Conservation (phyloP, 2,888 invertebrate species). For the Ophion slaviceki region DNA sequence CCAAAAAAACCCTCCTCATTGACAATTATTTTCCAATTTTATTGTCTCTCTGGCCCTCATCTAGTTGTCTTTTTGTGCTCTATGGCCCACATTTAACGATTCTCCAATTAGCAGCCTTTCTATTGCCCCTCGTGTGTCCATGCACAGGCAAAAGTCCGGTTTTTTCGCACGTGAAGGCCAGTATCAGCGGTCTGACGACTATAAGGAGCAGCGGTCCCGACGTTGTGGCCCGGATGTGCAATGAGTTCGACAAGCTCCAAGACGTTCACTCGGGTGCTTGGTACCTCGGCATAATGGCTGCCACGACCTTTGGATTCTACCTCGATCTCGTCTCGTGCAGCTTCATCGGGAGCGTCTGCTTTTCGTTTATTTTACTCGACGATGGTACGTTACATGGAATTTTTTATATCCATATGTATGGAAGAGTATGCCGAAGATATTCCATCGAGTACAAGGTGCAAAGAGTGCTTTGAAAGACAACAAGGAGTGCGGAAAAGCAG, state of each 20-base stretch:
- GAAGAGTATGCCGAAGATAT: no score
- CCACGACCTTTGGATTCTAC: conserved; percentile 97
- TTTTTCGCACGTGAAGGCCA: conserved; percentile 95
- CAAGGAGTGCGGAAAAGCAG: no score
- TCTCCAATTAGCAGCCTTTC: neutral
- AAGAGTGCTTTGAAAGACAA: no score
- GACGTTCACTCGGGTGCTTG: conserved; percentile 96
- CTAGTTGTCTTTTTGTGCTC: no score
- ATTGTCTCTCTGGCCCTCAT: no score
- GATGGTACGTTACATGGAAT: neutral
- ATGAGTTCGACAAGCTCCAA: conserved; percentile 93
- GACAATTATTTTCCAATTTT: no score
- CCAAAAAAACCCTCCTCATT: no score
- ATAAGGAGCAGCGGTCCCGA: conserved; percentile 94
- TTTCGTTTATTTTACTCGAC: neutral
- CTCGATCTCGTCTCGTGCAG: conserved; percentile 91
- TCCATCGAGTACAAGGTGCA: no score
- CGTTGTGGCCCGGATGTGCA: conserved; percentile 85
- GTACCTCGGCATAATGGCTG: conserved; percentile 94
- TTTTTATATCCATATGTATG: neutral
- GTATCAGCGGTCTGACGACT: conserved; percentile 95
- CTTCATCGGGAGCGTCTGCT: neutral
- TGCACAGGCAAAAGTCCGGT: conserved; percentile 91
- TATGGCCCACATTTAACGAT: no score
- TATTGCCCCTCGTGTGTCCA: neutral